phyloP scores from a whole-genome alignment of 2,797 vertebrate species.

The Remorina albescens region DNA sequence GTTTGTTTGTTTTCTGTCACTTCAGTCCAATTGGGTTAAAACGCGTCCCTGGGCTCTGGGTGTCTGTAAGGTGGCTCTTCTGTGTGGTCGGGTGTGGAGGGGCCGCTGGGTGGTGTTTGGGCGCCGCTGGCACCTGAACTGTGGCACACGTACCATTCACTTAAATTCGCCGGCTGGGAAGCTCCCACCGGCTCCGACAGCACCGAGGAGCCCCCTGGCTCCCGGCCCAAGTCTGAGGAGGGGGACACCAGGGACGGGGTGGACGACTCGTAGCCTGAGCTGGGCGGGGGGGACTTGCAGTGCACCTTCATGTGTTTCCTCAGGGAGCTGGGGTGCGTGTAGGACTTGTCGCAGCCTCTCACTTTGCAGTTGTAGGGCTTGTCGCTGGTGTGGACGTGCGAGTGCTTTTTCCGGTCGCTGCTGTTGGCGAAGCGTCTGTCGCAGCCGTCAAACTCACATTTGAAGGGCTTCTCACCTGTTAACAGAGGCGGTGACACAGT shows the following conservation, averaged over 20 bases:
- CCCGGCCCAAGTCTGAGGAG: constrained; percentile 93
- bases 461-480: constrained; percentile 98
- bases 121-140: constrained; percentile 87
- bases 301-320: constrained; percentile 99
- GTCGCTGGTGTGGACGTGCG: constrained; percentile 98
- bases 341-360: constrained; percentile 98
- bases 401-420: constrained; percentile 99
- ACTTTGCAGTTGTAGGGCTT: constrained; percentile 99
- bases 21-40: constrained; percentile 66
- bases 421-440: constrained; percentile 99
- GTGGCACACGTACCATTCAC: constrained; percentile 98
- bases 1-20: too few species aligned
- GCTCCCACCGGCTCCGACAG: constrained; percentile 87
- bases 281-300: constrained; percentile 96
- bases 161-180: constrained; percentile 91
- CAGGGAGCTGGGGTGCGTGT: constrained; percentile 98
- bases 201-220: constrained; percentile 83
- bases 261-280: constrained; percentile 95
- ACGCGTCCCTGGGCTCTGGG: constrained; percentile 82
- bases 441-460: constrained; percentile 97
- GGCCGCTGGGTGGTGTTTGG: constrained; percentile 83
- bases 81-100: constrained; percentile 84
- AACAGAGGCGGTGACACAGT: constrained; percentile 53
- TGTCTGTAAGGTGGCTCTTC: constrained; percentile 82
- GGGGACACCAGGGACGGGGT: constrained; percentile 93